These are phyloP conservation scores for Corythornis cristatus DNA, from an alignment of 2,113 vertebrate genomes.

Conservation along the genomic window DNA sequence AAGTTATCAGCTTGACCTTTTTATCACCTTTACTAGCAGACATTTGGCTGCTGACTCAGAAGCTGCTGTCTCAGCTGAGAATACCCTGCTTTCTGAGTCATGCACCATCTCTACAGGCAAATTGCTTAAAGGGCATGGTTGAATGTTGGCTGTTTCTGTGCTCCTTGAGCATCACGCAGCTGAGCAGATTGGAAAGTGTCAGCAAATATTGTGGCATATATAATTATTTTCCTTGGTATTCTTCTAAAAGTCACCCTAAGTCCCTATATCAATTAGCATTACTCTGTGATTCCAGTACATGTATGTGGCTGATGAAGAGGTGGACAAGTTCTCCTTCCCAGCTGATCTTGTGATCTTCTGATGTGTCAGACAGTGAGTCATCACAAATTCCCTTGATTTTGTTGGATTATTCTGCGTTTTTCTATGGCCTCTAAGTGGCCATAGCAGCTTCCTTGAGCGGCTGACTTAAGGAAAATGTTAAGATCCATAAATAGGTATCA, in stretches of 20 bases:
- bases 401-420: background rate
- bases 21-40: constrained; percentile 44
- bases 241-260: background rate
- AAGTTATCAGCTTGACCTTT: constrained; percentile 36
- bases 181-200: background rate
- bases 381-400: background rate
- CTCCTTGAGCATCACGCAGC: background rate
- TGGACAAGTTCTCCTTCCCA: background rate
- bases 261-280: background rate
- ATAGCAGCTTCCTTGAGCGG: background rate
- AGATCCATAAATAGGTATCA: constrained; percentile 1
- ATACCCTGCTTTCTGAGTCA: constrained; percentile 61
- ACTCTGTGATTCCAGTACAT: background rate
- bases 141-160: background rate
- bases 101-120: constrained; percentile 1
- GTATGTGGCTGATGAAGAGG: background rate
- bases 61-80: constrained; percentile 64
- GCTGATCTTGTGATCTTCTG: background rate
- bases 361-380: constrained; percentile 31
- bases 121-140: constrained; percentile 50
- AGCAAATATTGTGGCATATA: background rate
- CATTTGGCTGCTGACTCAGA: constrained; percentile 62
- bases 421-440: background rate
- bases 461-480: constrained; percentile 28
- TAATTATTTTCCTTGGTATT: background rate